Evolutionary conservation across 1,140 invertebrate genomes (phyloP).

Genomic region (Sesamia nonagrioides): DNA sequence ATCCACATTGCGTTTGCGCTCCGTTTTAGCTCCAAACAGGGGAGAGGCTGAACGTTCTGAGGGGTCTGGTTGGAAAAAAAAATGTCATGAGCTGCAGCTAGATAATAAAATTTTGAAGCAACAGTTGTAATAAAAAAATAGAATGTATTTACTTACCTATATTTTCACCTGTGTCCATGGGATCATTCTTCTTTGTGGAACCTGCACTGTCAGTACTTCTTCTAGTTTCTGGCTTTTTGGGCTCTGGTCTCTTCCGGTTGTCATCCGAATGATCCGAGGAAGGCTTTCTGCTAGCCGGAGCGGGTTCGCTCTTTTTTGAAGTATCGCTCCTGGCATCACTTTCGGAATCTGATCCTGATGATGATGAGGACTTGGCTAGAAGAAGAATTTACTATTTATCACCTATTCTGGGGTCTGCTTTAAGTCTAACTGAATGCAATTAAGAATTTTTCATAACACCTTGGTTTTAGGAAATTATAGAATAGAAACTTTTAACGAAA

Average conservation of each 20-base stretch:
- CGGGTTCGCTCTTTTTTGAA: slow-evolving; percentile 72
- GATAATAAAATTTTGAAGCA: too few species aligned
- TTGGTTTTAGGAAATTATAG: too few species aligned
- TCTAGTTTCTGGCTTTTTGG: slow-evolving; percentile 80
- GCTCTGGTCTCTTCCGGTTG: slow-evolving; percentile 69
- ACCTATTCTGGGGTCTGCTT: too few species aligned
- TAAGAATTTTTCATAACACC: too few species aligned
- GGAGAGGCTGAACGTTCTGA: slow-evolving; percentile 70
- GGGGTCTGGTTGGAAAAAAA: slow-evolving; percentile 56
- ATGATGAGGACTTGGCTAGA: slow-evolving; percentile 87
- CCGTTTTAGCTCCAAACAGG: slow-evolving; percentile 88
- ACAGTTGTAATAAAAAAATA: not conserved
- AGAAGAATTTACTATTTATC: slow-evolving; percentile 64
- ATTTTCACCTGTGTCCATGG: slow-evolving; percentile 71
- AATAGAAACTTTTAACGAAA: slow-evolving; percentile 74
- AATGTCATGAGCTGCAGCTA: too few species aligned
- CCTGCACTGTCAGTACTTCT: slow-evolving; percentile 72
- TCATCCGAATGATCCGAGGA: slow-evolving; percentile 79
- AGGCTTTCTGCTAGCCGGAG: slow-evolving; percentile 71
- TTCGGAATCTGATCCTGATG: slow-evolving; percentile 85
- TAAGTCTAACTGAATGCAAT: too few species aligned
- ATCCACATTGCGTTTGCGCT: slow-evolving; percentile 96
- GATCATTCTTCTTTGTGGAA: slow-evolving; percentile 85
- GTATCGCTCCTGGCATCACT: slow-evolving; percentile 77
- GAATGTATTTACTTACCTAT: not conserved